Evolutionary conservation across 2,797 vertebrate genomes (phyloP).

Genomic region (Neosilurus mollespiculum): DNA sequence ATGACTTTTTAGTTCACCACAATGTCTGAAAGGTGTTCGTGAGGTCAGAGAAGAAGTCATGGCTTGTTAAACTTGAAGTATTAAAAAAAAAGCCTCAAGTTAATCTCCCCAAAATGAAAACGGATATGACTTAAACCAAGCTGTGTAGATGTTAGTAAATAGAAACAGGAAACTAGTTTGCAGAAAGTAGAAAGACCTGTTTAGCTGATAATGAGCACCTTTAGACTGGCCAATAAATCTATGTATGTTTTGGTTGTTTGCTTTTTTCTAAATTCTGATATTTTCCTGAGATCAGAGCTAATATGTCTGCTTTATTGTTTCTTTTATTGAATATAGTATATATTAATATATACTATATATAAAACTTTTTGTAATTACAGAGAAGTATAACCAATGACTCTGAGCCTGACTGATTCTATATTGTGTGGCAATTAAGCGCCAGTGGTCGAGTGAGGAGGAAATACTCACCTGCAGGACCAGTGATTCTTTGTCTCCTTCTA

Average conservation of each 20-base stretch:
- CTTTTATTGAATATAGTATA: too few relatives aligned
- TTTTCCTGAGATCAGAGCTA: neutral
- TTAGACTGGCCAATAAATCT: neutral
- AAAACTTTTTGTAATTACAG: too few relatives aligned
- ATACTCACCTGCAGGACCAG: constrained; percentile 91
- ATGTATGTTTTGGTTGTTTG: neutral
- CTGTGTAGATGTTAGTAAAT: constrained; percentile 33
- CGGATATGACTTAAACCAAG: neutral
- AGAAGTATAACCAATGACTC: neutral
- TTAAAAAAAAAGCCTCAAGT: neutral
- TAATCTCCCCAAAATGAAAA: neutral
- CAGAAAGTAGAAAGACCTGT: neutral
- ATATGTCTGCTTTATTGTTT: neutral
- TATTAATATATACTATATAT: too few relatives aligned
- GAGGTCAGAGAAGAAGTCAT: neutral
- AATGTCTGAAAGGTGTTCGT: neutral
- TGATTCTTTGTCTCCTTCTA: constrained; percentile 96
- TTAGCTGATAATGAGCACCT: neutral
- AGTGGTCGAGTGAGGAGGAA: neutral
- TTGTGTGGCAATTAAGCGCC: constrained; percentile 11
- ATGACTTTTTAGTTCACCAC: neutral
- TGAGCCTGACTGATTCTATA: neutral
- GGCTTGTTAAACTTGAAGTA: neutral
- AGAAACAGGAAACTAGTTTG: neutral
- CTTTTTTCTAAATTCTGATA: neutral